phyloP scores from a whole-genome alignment of 2,797 vertebrate genomes.

The Gambelia wislizenii region DNA sequence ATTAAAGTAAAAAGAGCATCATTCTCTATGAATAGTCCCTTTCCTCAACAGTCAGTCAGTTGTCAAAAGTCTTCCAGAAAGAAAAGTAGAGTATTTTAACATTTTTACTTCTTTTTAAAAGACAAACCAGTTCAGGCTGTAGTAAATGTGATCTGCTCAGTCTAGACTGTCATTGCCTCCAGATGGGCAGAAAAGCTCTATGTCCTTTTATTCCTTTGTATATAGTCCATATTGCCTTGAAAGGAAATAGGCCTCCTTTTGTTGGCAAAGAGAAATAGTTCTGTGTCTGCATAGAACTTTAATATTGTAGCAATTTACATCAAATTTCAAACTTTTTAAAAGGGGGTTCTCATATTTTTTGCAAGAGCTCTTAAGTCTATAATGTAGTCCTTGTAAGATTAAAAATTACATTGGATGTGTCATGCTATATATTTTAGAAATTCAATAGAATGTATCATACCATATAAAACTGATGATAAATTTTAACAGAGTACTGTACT shows the following conservation, averaged over 20 bases:
- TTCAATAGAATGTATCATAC: constrained; percentile 44
- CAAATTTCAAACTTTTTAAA: constrained; percentile 13
- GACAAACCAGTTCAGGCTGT: no score
- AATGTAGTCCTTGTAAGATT: background rate
- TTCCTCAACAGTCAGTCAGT: no score
- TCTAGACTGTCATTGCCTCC: no score
- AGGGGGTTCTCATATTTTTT: constrained; percentile 29
- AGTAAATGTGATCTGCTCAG: no score
- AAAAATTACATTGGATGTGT: background rate
- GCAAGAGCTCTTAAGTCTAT: constrained; percentile 43
- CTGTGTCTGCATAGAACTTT: background rate
- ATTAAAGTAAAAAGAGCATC: no score
- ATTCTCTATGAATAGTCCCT: no score
- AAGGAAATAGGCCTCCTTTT: background rate
- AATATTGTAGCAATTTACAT: constrained; percentile 57
- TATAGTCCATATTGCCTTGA: background rate
- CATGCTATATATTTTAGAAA: constrained; percentile 44
- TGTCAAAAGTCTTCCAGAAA: no score
- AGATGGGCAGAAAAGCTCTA: no score
- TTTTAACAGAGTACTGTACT: constrained; percentile 46
- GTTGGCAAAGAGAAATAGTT: background rate
- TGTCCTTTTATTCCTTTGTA: background rate
- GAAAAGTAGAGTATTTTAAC: no score
- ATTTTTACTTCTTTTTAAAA: no score
- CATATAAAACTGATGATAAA: constrained; percentile 53